phyloP scores from a whole-genome alignment of 2,797 vertebrate genomes.

The Anguilla anguilla region DNA sequence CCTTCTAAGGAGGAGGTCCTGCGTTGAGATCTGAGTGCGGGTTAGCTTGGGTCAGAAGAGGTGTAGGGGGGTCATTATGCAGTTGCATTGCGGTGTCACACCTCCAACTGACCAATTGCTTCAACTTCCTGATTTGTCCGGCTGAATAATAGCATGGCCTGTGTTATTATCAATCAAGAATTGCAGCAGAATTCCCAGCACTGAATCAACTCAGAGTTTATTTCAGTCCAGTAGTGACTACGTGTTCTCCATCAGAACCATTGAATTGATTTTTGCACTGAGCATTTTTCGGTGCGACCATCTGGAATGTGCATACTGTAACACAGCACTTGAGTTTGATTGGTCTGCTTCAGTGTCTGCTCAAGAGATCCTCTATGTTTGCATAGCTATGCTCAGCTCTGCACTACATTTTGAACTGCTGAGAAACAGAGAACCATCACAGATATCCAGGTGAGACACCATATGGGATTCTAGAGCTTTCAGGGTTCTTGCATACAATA shows the following conservation, averaged over 20 bases:
- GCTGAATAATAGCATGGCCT: neutral
- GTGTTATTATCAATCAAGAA: neutral
- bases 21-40: neutral
- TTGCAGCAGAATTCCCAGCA: neutral
- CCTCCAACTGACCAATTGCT: constrained; percentile 3
- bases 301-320: neutral
- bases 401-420: constrained; percentile 41
- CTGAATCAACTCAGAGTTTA: neutral
- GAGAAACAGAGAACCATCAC: constrained; percentile 44
- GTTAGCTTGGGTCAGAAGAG: neutral
- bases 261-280: neutral
- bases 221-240: neutral
- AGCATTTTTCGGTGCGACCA: neutral
- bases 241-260: neutral
- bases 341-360: constrained; percentile 18
- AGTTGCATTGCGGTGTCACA: neutral
- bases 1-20: neutral
- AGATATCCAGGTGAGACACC: constrained; percentile 25
- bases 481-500: neutral
- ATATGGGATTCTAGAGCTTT: neutral
- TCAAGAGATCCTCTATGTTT: neutral
- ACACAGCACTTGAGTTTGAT: neutral
- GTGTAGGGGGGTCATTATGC: neutral
- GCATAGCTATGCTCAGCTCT: constrained; percentile 28
- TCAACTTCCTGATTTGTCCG: neutral